A percentile compares a stretch with the other conserved stretches of the same genome.
Evolutionary conservation across 2,113 vertebrate genomes (phyloP).

Genomic region (Alligator mississippiensis): DNA sequence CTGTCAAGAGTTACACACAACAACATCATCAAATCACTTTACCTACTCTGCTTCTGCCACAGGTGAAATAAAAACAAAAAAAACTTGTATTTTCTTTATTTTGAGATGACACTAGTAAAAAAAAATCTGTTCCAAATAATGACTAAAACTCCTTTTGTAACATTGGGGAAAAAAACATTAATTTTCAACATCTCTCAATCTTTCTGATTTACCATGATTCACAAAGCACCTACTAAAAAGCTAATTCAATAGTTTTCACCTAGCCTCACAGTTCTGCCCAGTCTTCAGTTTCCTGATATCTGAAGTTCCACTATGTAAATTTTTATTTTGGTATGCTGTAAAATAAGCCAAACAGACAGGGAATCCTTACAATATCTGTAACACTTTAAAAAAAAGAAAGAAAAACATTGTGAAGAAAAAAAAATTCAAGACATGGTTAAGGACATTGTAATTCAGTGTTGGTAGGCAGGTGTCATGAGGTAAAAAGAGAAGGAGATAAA

Average conservation of each 20-base stretch:
- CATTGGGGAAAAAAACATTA: neutral
- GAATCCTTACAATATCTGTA: neutral
- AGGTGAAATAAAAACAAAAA: neutral
- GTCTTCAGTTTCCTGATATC: neutral
- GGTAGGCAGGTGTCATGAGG: neutral
- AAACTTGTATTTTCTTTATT: neutral
- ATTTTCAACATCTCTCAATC: neutral
- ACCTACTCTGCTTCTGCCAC: neutral
- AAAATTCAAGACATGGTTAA: neutral
- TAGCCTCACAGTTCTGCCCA: neutral
- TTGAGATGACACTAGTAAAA: neutral
- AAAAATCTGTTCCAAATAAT: neutral
- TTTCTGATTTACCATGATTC: neutral
- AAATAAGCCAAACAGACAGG: neutral
- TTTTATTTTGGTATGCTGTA: neutral
- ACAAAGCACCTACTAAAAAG: neutral
- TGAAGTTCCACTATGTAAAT: neutral
- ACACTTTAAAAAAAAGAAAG: neutral
- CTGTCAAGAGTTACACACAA: neutral
- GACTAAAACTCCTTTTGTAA: neutral
- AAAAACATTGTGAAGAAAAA: neutral
- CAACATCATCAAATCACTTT: neutral
- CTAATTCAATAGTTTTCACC: neutral
- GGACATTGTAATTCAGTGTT: neutral
- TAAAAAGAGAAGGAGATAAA: neutral